Base-by-base conservation (phyloP, 2,113 vertebrate genomes). In the Archocentrus centrarchus region DNA sequence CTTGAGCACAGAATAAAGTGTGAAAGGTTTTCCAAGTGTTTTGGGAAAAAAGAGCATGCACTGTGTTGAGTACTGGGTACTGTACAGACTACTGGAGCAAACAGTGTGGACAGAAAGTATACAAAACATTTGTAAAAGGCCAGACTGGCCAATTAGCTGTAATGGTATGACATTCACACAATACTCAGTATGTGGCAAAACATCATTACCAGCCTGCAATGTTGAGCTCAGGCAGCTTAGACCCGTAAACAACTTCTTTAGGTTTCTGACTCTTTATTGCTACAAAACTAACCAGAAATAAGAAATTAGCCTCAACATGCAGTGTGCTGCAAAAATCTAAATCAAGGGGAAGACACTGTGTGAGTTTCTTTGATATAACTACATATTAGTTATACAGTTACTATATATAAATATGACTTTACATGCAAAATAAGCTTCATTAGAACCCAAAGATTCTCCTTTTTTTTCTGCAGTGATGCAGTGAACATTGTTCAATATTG, bases 101-200 rank as follows among this genome's bases (percentile, higher is more conserved):
- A 35, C 44, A 22, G 10, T 60, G 58, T 39, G 77, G 6, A 27
- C n/a, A 59, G 24, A 15, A 41, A 20, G 55, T 37, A 35, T 20
- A 58, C 6, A 81, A 68, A 68, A 82, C 60, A 82, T 73, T 44
- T 83, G 30, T 50, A 82, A 86, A 85, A 73, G 32, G 24, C 41
- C 64, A 58, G n/a, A 55, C 61, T 64, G 64, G 41, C 59, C 30
- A 84, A 75, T 80, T 75, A 86, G 10, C 37, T 58, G 1, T 17
- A 60, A n/a, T 3, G 27, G 47, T 62, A 59, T 64, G 68, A 83
- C 70, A 86, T 79, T 83, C 41, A 81, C 60, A 79, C 63, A 76
- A 41, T 24, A 17, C 30, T 77, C 41, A 59, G 57, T 62, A 44
- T 64, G 80, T 76, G 37, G 55, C 32, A 80, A 78, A 79, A 66